These are phyloP conservation scores for Ceratitis capitata DNA, from an alignment of 1,140 invertebrate species.

Conservation along the genomic window DNA sequence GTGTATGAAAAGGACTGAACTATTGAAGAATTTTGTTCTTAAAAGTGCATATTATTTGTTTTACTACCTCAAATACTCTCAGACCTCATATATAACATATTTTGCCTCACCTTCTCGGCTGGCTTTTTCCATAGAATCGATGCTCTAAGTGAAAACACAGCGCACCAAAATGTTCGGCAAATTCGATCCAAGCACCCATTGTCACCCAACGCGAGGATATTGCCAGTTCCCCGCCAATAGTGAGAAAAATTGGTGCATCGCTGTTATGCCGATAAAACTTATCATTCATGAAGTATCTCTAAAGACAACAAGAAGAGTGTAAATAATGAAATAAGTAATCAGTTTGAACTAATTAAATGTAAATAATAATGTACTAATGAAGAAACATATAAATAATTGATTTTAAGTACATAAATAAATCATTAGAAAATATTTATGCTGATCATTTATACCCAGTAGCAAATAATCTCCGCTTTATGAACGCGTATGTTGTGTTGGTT, in stretches of 20 bases:
- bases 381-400: too few relatives aligned
- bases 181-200: conserved; percentile 84
- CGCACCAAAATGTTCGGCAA: conserved; percentile 82
- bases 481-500: too few relatives aligned
- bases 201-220: conserved; percentile 83
- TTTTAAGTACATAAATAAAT: too few relatives aligned
- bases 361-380: too few relatives aligned
- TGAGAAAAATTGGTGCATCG: conserved; percentile 81
- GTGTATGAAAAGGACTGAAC: background rate
- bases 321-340: background rate
- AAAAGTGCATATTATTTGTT: background rate
- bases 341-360: too few relatives aligned
- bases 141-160: conserved; percentile 90
- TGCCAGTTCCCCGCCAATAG: conserved; percentile 87
- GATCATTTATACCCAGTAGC: too few relatives aligned
- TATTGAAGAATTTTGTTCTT: background rate
- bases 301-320: background rate
- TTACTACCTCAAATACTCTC: too few relatives aligned
- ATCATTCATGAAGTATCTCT: conserved; percentile 84
- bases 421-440: too few relatives aligned
- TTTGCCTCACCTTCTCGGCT: conserved; percentile 77
- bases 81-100: background rate
- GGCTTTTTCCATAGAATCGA: conserved; percentile 92
- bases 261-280: conserved; percentile 72
- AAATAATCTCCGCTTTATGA: too few relatives aligned